These are phyloP conservation scores for Tipula unca DNA, from an alignment of 2,888 invertebrate species.

Conservation along the genomic window DNA sequence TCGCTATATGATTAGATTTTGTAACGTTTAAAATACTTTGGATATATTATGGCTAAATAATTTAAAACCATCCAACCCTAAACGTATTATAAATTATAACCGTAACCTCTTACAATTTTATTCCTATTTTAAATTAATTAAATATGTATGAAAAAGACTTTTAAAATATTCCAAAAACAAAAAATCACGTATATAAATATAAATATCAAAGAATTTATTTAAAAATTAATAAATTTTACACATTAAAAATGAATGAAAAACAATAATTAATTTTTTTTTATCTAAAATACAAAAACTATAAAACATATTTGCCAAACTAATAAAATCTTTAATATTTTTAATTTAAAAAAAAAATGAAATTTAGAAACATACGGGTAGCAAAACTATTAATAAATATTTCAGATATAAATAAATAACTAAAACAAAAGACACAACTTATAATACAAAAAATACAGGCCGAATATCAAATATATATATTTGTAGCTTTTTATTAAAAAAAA, in stretches of 20 bases:
- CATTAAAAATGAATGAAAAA: background rate
- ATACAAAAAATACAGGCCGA: background rate
- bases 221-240: background rate
- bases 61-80: background rate
- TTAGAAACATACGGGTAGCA: background rate
- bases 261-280: background rate
- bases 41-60: too few relatives aligned
- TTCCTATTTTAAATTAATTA: background rate
- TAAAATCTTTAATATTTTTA: background rate
- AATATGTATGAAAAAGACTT: too few relatives aligned
- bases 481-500: background rate
- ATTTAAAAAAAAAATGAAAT: background rate
- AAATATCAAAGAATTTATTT: background rate
- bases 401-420: background rate
- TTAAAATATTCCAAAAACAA: background rate
- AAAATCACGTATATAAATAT: background rate
- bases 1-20: too few relatives aligned
- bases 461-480: conserved; percentile 3
- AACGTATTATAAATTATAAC: background rate
- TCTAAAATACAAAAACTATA: background rate
- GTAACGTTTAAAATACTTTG: too few relatives aligned
- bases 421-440: background rate
- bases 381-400: conserved; percentile 14
- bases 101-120: background rate
- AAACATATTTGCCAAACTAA: background rate